Evolutionary conservation across 2,113 vertebrate species (phyloP).

Genomic region (Petromus typicus): DNA sequence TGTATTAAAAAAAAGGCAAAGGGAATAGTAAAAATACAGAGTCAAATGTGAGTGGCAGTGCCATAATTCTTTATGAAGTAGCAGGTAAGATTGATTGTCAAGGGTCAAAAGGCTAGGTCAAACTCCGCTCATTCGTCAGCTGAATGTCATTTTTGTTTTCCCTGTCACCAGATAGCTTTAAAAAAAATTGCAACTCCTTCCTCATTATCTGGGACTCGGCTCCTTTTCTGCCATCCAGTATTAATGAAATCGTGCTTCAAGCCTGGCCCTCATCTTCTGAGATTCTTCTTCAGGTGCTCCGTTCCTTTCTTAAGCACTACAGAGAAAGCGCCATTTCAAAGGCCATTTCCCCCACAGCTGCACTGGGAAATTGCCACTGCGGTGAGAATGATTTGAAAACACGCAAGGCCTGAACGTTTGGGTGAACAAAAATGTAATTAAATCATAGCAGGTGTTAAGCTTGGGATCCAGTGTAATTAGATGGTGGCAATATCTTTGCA

Average conservation of each 20-base stretch:
- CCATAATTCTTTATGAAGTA: constrained; percentile 93
- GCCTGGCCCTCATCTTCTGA: constrained; percentile 90
- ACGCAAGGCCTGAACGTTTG: constrained; percentile 72
- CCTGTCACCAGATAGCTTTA: constrained; percentile 91
- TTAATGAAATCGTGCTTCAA: constrained; percentile 91
- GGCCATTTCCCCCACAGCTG: constrained; percentile 74
- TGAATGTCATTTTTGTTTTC: constrained; percentile 98
- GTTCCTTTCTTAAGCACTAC: constrained; percentile 79
- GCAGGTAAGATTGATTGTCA: constrained; percentile 96
- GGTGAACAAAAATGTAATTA: constrained; percentile 84
- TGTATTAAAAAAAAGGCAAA: constrained; percentile 79
- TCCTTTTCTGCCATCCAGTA: constrained; percentile 91
- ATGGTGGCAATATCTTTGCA: constrained; percentile 76
- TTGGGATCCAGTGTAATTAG: constrained; percentile 55
- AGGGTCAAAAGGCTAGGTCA: constrained; percentile 98
- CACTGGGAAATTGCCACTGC: constrained; percentile 77
- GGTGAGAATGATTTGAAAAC: constrained; percentile 82
- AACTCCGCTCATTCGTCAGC: constrained; percentile 93
- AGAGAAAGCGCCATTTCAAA: constrained; percentile 84
- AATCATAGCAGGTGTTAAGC: constrained; percentile 79
- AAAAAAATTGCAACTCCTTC: constrained; percentile 91
- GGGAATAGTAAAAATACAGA: constrained; percentile 90
- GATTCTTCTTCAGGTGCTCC: constrained; percentile 84
- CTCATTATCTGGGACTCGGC: constrained; percentile 91
- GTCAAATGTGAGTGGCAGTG: constrained; percentile 91